Conservation (phyloP, 2,888 invertebrate genomes). For the Apodemia zela region DNA sequence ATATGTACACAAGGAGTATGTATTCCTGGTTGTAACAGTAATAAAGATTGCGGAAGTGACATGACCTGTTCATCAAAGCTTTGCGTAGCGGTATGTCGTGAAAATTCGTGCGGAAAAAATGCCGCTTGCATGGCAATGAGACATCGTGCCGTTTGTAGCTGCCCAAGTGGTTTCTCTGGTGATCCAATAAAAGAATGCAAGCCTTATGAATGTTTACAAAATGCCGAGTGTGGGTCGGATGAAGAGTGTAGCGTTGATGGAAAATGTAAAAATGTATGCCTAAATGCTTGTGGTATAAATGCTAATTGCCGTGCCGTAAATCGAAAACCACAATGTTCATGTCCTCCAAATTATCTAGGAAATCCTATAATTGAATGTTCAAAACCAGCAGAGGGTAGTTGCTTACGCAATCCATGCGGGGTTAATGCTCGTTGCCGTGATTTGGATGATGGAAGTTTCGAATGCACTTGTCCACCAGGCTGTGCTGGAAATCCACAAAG, state of each 20-base stretch:
- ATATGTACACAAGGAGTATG: slow-evolving; percentile 87
- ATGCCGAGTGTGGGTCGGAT: slow-evolving; percentile 88
- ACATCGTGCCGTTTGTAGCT: slow-evolving; percentile 91
- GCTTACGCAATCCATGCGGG: slow-evolving; percentile 91
- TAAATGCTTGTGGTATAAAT: slow-evolving; percentile 89
- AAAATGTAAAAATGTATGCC: slow-evolving; percentile 90
- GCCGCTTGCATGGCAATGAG: slow-evolving; percentile 89
- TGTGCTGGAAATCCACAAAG: slow-evolving; percentile 91
- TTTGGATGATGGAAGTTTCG: slow-evolving; percentile 85
- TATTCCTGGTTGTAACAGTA: slow-evolving; percentile 88
- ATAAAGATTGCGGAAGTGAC: slow-evolving; percentile 88
- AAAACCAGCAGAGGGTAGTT: slow-evolving; percentile 85
- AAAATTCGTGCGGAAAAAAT: slow-evolving; percentile 88
- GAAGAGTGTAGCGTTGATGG: slow-evolving; percentile 86
- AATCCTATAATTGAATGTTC: slow-evolving; percentile 89
- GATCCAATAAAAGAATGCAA: slow-evolving; percentile 88
- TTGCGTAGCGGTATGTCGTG: slow-evolving; percentile 85
- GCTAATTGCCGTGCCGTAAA: slow-evolving; percentile 91
- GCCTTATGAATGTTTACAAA: slow-evolving; percentile 87
- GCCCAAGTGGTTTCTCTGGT: slow-evolving; percentile 91
- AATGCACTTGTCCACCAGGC: slow-evolving; percentile 89
- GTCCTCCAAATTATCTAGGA: slow-evolving; percentile 89
- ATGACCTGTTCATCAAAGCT: slow-evolving; percentile 85
- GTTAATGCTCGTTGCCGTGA: slow-evolving; percentile 91
- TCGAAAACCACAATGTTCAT: slow-evolving; percentile 89